Percentiles rank a stretch among this genome's conserved stretches.
Evolutionary conservation across 92 coral and sea anemone genomes (phyloP).

Genomic region (Epizoanthus rinbou): DNA sequence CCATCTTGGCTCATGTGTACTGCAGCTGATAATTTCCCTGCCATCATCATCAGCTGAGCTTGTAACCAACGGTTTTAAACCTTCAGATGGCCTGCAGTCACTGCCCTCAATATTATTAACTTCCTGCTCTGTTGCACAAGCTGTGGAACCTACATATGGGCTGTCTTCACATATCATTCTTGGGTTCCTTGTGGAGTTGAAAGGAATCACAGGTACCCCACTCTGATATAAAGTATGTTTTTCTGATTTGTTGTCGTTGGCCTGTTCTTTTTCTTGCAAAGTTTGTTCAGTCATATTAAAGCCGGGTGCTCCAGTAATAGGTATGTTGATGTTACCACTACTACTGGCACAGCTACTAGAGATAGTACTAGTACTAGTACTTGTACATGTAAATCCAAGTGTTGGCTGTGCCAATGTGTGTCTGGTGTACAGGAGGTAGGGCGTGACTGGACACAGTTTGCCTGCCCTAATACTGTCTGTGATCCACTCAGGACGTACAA

Average conservation of each 20-base stretch:
- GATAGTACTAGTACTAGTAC: neutral
- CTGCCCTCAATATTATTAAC: neutral
- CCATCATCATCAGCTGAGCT: neutral
- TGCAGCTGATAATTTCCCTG: neutral
- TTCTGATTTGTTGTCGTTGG: neutral
- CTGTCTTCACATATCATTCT: too few relatives aligned
- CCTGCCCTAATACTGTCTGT: conserved; percentile 81
- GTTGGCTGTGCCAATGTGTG: conserved; percentile 69
- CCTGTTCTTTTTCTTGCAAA: neutral
- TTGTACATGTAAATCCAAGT: conserved; percentile 40
- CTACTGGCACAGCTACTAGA: neutral
- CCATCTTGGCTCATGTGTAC: neutral
- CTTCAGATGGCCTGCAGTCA: neutral
- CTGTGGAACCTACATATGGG: too few relatives aligned
- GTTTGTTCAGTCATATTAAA: neutral
- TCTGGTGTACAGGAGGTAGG: conserved; percentile 81
- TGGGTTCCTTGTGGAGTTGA: neutral
- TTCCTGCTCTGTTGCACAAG: neutral
- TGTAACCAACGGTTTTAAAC: neutral
- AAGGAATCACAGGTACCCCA: neutral
- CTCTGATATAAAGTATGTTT: neutral
- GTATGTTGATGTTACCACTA: neutral
- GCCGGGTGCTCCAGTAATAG: neutral
- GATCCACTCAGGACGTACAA: conserved; percentile 96
- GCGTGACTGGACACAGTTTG: conserved; percentile 63